Evolutionary conservation across 2,888 invertebrate species (phyloP), one percentile per base, ranked within the genome.

Genomic region (Gnatocerus cornutus): DNA sequence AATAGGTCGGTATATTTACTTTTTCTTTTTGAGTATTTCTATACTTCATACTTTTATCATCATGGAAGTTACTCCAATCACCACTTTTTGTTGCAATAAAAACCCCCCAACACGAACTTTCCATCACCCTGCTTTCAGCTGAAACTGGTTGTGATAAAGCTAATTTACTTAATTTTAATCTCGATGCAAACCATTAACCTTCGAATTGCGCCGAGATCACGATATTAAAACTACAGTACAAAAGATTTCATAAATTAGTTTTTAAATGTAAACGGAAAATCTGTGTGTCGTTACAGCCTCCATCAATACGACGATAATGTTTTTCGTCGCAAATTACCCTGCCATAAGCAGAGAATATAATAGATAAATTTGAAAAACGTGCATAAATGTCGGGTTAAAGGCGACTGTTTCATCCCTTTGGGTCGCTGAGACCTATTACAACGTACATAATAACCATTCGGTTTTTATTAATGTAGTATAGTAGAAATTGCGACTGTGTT

Each of bases 341-440:
- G 53, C 37, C 53, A 55, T 55, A 55, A 55, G 53, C 53, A 55
- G 53, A 29, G 39, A 55, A 55, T 39, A 55, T 55, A 55, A 55
- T 55, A 55, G 53, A 55, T 39, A 39, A 55, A 55, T 55, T 14
- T 55, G 53, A 55, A 55, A 55, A 55, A 55, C 53, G 53, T 55
- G 53, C 53, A 55, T 55, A 55, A 55, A 55, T 55, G 30, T 55
- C 37, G 30, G 14, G 53, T 55, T 37, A 33, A 12, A 21, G 53
- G 14, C 29, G 33, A 7, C 37, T 12, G 6, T 33, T 37, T 29
- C 16, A 55, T 37, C 53, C 53, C 39, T 21, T 10, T 13, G 33
- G 52, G 52, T 52, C 52, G 12, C 50, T 10, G n/a, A 3, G 21
- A 3, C 50, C 21, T n/a, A 37, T 37, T 39, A 55, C 37, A 14